Conservation (phyloP, 2,113 vertebrate genomes). For the Turnix velox region DNA sequence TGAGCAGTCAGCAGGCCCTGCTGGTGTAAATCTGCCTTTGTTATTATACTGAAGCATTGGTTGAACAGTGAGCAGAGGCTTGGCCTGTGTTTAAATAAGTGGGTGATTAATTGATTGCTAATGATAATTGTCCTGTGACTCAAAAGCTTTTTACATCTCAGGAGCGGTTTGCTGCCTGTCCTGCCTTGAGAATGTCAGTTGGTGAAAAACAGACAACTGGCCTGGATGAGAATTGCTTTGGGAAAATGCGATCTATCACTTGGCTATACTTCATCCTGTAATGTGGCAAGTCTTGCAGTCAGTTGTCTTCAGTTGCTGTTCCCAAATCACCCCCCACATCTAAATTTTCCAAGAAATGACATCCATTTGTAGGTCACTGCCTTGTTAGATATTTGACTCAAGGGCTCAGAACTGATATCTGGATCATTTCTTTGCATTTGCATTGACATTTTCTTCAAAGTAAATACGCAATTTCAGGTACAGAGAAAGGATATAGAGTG, state of each 20-base stretch:
- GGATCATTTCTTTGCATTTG: background rate
- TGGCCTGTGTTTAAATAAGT: background rate
- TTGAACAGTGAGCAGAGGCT: background rate
- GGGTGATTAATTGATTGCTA: background rate
- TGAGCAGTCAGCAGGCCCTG: background rate
- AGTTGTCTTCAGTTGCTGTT: background rate
- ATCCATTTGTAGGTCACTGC: background rate
- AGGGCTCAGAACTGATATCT: background rate
- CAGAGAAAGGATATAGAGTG: background rate
- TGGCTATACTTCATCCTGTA: background rate
- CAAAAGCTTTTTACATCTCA: background rate
- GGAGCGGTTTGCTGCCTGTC: background rate
- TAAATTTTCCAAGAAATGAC: background rate
- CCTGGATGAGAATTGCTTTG: background rate
- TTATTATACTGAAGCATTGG: background rate
- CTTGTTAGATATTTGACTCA: background rate
- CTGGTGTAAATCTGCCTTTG: background rate
- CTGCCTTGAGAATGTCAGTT: background rate
- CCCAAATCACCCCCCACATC: fast-evolving
- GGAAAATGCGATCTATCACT: background rate
- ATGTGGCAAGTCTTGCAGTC: background rate
- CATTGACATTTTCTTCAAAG: background rate
- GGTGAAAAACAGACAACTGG: background rate
- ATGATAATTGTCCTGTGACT: background rate
- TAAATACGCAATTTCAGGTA: background rate